A percentile compares a stretch with the other conserved stretches of the same genome.
phyloP scores from a whole-genome alignment of 2,113 vertebrate species.

The human (Homo sapiens) region DNA sequence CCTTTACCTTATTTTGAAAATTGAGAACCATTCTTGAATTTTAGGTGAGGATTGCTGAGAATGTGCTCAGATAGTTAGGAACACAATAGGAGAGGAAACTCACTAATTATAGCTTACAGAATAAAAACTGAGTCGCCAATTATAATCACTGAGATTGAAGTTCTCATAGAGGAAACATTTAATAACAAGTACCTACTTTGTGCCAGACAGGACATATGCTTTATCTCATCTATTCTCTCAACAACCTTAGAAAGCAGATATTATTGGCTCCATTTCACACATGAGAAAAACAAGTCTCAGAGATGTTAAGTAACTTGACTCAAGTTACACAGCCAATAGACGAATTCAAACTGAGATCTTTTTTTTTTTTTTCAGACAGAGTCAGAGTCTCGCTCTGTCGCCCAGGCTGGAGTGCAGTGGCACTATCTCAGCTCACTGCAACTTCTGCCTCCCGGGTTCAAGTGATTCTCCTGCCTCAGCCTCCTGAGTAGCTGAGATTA shows the following conservation, averaged over 20 bases:
- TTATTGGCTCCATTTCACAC: neutral
- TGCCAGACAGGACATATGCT: neutral
- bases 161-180: neutral
- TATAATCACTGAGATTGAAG: neutral
- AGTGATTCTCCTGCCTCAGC: no score
- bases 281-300: neutral
- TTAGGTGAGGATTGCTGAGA: neutral
- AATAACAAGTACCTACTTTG: neutral
- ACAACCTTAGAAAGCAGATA: neutral
- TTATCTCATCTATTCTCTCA: neutral
- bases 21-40: neutral
- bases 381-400: no score
- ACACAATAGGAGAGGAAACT: neutral
- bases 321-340: neutral
- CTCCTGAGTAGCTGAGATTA: no score
- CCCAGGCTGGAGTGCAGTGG: no score
- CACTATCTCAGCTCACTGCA: no score
- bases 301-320: neutral
- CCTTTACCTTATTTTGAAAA: neutral
- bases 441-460: no score
- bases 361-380: no score
- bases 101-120: neutral
- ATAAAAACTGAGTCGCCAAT: neutral
- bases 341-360: neutral
- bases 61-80: neutral